Conservation (phyloP, 2,888 invertebrate genomes). For the Drosophila affinis region DNA sequence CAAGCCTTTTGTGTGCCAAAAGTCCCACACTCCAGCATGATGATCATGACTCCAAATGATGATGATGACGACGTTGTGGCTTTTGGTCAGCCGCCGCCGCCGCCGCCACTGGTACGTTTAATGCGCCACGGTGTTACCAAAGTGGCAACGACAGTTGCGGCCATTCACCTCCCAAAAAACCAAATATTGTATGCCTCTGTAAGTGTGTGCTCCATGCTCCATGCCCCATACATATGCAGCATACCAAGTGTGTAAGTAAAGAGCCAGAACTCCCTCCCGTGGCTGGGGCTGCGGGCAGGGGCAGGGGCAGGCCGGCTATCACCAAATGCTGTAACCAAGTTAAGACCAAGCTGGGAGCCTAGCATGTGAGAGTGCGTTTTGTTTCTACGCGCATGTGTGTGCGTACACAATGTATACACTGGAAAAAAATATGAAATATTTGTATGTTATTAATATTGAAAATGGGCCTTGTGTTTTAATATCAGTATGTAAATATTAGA, state of each 20-base stretch:
- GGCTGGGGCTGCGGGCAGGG: background rate
- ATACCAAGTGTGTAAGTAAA: conserved; percentile 56
- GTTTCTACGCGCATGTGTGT: background rate
- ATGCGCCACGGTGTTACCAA: conserved; percentile 77
- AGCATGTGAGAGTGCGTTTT: conserved; percentile 19
- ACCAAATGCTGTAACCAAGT: conserved; percentile 66
- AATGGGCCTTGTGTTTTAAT: too few species aligned
- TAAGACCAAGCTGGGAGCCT: conserved; percentile 48
- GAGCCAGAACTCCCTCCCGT: conserved; percentile 19
- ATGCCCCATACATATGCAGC: conserved; percentile 55
- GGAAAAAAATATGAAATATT: background rate
- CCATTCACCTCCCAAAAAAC: conserved; percentile 81
- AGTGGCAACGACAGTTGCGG: conserved; percentile 80
- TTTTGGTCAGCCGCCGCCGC: conserved; percentile 42
- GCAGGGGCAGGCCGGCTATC: conserved; percentile 16
- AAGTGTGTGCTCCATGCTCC: conserved; percentile 10
- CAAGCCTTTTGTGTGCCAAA: conserved; percentile 50
- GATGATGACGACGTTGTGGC: conserved; percentile 70
- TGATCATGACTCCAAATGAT: conserved; percentile 60
- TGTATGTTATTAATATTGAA: background rate
- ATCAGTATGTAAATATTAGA: too few species aligned
- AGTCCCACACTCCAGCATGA: conserved; percentile 45
- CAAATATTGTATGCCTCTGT: conserved; percentile 48
- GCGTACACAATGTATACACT: background rate
- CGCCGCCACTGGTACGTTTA: conserved; percentile 67